These are phyloP conservation scores for Eretmochelys imbricata DNA, from an alignment of 2,113 vertebrate genomes.

Conservation along the genomic window DNA sequence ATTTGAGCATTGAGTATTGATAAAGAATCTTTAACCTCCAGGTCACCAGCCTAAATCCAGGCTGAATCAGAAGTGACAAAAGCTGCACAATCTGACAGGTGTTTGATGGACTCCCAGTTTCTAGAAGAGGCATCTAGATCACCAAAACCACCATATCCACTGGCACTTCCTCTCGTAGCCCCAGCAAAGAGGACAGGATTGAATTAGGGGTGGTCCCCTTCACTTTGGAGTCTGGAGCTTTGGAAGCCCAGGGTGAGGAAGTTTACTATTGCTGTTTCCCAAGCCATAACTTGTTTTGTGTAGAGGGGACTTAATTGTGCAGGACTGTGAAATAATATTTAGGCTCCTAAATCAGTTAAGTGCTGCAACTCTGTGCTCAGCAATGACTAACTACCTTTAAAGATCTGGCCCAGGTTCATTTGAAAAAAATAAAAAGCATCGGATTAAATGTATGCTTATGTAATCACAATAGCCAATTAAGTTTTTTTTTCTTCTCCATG, in stretches of 20 bases:
- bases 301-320: background rate
- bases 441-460: background rate
- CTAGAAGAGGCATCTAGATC: background rate
- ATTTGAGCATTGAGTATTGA: background rate
- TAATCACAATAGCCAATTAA: background rate
- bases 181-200: background rate
- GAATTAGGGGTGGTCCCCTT: background rate
- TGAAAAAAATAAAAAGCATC: background rate
- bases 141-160: background rate
- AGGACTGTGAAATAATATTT: background rate
- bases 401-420: background rate
- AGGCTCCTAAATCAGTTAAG: too few species aligned
- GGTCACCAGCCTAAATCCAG: background rate
- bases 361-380: too few species aligned
- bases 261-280: background rate
- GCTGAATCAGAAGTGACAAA: background rate
- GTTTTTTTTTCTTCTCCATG: background rate
- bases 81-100: background rate
- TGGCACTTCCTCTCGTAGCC: background rate
- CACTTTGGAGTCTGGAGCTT: background rate
- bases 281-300: background rate
- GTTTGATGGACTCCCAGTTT: background rate
- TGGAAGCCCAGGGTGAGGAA: background rate
- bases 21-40: background rate
- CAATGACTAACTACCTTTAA: too few species aligned